These are phyloP conservation scores for Ranitomeya variabilis DNA, from an alignment of 2,113 vertebrate genomes.

Conservation along the genomic window DNA sequence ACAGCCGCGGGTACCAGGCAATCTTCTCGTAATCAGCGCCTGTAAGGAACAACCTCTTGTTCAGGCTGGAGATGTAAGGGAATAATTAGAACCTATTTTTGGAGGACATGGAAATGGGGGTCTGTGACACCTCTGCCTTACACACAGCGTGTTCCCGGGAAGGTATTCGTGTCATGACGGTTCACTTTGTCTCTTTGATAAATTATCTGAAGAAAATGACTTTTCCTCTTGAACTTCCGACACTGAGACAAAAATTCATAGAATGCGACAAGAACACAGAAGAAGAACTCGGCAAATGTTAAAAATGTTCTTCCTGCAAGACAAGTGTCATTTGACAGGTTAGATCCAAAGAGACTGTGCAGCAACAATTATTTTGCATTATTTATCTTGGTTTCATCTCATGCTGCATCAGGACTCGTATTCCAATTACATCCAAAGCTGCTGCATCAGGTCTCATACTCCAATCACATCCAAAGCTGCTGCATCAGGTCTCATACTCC, in stretches of 20 bases:
- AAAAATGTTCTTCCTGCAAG: neutral
- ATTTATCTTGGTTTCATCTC: no score
- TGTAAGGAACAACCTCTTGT: slow-evolving; percentile 28
- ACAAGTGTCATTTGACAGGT: neutral
- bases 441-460: no score
- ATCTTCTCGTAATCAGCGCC: slow-evolving; percentile 42
- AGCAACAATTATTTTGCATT: no score
- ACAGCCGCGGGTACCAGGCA: slow-evolving; percentile 12
- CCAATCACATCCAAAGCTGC: no score
- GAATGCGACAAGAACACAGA: neutral
- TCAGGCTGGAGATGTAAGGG: slow-evolving; percentile 41
- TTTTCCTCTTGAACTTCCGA: slow-evolving; percentile 8
- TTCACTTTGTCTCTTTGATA: slow-evolving; percentile 18
- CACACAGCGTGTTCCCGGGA: slow-evolving; percentile 22
- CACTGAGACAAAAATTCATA: neutral
- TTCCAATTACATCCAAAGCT: no score
- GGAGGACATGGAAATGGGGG: slow-evolving; percentile 44
- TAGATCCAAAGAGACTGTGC: neutral
- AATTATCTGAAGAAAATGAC: slow-evolving; percentile 23
- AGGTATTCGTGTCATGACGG: slow-evolving; percentile 41
- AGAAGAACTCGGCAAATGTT: neutral
- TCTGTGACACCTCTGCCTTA: slow-evolving; percentile 42
- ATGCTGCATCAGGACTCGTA: no score
- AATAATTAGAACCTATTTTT: slow-evolving; percentile 54
- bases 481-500: no score